Evolutionary conservation across 2,888 invertebrate genomes (phyloP).

Genomic region (Colletes collaris): DNA sequence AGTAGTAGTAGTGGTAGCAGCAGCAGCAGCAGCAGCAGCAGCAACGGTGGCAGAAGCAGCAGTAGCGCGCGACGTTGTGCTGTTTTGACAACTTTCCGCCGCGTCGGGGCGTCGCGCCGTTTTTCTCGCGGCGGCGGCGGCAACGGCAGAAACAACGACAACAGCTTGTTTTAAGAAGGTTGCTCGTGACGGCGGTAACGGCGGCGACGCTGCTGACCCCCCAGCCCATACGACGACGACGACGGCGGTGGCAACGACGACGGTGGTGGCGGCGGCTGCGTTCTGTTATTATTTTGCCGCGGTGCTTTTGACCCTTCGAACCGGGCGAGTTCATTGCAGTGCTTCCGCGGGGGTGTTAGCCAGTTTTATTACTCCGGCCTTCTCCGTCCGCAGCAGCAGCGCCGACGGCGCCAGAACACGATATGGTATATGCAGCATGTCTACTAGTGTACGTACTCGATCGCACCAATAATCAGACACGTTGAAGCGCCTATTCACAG

Average conservation of each 20-base stretch:
- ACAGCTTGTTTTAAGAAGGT: conserved; percentile 35
- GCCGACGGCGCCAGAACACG: conserved; percentile 66
- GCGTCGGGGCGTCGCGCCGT: conserved; percentile 63
- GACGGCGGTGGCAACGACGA: conserved; percentile 53
- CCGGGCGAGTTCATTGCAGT: conserved; percentile 81
- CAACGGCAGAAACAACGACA: conserved; percentile 45
- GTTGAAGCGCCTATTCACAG: conserved; percentile 55
- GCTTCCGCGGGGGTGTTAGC: conserved; percentile 78
- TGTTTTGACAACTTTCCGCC: conserved; percentile 55
- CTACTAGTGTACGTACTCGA: conserved; percentile 50
- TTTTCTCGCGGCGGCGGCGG: conserved; percentile 64
- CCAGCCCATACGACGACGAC: conserved; percentile 51
- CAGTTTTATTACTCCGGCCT: conserved; percentile 62
- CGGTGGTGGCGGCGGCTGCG: conserved; percentile 64
- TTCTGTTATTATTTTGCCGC: conserved; percentile 82
- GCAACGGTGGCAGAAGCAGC: conserved; percentile 16
- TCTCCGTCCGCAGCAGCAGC: conserved; percentile 65
- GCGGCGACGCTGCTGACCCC: conserved; percentile 46
- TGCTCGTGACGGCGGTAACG: conserved; percentile 38
- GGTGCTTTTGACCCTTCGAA: conserved; percentile 81
- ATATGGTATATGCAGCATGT: conserved; percentile 53
- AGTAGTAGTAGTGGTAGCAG: conserved; percentile 34
- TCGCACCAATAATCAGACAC: conserved; percentile 42
- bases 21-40: conserved; percentile 6
- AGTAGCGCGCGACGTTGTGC: conserved; percentile 53